Evolutionary conservation across 1,140 invertebrate genomes (phyloP), one percentile per base, ranked within the genome.

Genomic region (Leptinotarsa lineolata): DNA sequence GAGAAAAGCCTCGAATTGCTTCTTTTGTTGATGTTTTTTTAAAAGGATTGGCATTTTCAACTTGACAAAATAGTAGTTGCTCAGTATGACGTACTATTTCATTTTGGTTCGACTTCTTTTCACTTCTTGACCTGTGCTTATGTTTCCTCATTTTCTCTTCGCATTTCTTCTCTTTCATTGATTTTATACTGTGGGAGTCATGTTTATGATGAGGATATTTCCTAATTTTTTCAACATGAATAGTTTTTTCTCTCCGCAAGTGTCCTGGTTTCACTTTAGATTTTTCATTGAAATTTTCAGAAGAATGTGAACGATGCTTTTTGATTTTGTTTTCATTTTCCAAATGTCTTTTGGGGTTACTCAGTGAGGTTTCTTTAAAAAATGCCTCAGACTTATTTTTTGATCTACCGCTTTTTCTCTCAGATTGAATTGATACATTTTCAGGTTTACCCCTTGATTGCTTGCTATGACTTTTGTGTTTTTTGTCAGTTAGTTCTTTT

Each of bases 181-280:
- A 12, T 59, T 69, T 69, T n/a, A 24, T 45, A 21, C 30, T 59
- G 16, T 24, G 13, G 4, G 2, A 13, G 0, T 58, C 16, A 12
- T 18, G n/a, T 24, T 15, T 54, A 21, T 46, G 18, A 22, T 45
- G n/a, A 13, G 21, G 20, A 59, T 69, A 21, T 30, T 22, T n/a
- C 8, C 44, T 46, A 2, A 21, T 24, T 59, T 69, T 24, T 11
- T 46, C 68, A 15, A 44, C 22, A 66, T 69, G 68, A 58, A 69
- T 54, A 24, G 68, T 69, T 59, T 69, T 69, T 46, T 59, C 39
- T 24, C 45, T 69, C 24, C 48, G 68, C 24, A 69, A 59, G 13
- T n/a, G 22, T 22, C 12, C 21, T 16, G 48, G 48, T 58, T 69
- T 22, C 21, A 5, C 54, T 15, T n/a, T 22, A 58, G 21, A 21